phyloP scores from a whole-genome alignment of 2,888 invertebrate genomes.

The Acleris laterana region DNA sequence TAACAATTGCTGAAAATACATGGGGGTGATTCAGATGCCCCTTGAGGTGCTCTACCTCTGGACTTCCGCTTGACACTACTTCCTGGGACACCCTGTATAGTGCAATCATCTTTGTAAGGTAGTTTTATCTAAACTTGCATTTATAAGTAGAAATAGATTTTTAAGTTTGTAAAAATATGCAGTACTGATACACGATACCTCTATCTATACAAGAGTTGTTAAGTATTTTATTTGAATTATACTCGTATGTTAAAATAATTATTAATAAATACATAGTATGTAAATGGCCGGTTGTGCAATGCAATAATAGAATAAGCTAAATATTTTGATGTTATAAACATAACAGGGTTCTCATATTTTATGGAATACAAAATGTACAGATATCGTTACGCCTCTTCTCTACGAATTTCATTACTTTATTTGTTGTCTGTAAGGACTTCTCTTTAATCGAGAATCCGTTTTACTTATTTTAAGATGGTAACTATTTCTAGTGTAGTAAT shows the following conservation, averaged over 20 bases:
- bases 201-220: constrained; percentile 33
- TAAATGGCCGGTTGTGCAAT: constrained; percentile 81
- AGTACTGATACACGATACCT: constrained; percentile 38
- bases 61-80: too few species aligned
- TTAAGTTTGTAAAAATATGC: constrained; percentile 30
- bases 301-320: constrained; percentile 67
- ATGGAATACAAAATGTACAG: not conserved
- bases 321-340: constrained; percentile 35
- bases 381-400: too few species aligned
- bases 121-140: constrained; percentile 12
- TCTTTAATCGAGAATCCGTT: too few species aligned
- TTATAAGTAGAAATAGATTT: constrained; percentile 4
- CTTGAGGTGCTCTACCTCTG: too few species aligned
- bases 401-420: too few species aligned
- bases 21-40: too few species aligned
- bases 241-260: constrained; percentile 41
- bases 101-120: constrained; percentile 51
- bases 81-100: too few species aligned
- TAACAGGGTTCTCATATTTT: constrained; percentile 19
- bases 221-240: constrained; percentile 31
- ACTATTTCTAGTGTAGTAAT: too few species aligned
- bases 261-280: constrained; percentile 16
- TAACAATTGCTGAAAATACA: too few species aligned
- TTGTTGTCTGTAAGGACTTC: too few species aligned
- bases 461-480: too few species aligned